Evolutionary conservation across 2,797 vertebrate species (phyloP).

Genomic region (Crax fasciolata): DNA sequence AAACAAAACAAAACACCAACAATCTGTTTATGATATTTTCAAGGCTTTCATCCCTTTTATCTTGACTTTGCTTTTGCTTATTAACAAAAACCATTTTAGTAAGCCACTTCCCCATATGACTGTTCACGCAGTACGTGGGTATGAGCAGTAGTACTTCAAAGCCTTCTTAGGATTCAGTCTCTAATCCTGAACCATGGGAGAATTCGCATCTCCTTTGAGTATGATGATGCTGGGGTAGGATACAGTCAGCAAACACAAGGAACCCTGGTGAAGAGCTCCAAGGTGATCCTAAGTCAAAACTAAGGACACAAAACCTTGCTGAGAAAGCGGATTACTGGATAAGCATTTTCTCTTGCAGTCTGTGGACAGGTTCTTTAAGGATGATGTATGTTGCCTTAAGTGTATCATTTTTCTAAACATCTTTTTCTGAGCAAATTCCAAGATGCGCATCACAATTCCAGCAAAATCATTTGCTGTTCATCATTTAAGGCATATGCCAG

Average conservation of each 20-base stretch:
- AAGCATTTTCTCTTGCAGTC: not conserved
- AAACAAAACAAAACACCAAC: not conserved
- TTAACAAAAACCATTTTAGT: slow-evolving; percentile 28
- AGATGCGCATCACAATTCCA: not conserved
- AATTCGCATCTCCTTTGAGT: not conserved
- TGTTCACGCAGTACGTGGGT: rapidly evolving
- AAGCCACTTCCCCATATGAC: not conserved
- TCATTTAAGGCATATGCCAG: not conserved
- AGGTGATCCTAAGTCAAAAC: not conserved
- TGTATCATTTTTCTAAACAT: not conserved
- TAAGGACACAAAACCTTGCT: not conserved
- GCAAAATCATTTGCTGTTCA: not conserved
- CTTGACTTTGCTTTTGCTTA: slow-evolving; percentile 66
- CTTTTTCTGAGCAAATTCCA: not conserved
- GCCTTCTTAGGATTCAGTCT: not conserved
- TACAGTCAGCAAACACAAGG: not conserved
- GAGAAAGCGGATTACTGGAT: not conserved
- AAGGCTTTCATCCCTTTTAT: slow-evolving; percentile 61
- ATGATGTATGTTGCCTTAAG: not conserved
- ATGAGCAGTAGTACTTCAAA: not conserved
- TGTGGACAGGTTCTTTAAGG: not conserved
- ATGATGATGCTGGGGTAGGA: not conserved
- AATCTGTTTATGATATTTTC: slow-evolving; percentile 65
- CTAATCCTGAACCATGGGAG: not conserved
- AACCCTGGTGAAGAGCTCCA: not conserved